A percentile compares a stretch with the other conserved stretches of the same genome.
Conservation (phyloP, 2,797 vertebrate genomes). For the Sparus aurata region DNA sequence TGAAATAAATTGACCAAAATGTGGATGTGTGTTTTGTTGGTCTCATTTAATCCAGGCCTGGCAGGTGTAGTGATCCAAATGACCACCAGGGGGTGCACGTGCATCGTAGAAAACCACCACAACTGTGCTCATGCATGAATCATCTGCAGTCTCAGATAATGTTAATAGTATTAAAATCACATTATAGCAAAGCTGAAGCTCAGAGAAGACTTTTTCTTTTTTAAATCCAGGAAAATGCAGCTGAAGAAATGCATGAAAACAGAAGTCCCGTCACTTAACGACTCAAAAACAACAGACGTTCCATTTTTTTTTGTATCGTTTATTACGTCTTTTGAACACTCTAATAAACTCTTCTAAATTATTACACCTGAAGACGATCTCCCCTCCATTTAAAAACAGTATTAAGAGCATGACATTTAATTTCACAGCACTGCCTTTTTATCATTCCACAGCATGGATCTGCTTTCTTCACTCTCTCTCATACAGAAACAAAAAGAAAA, state of each 20-base stretch:
- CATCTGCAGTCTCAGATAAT: background rate
- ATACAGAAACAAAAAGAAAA: conserved; percentile 43
- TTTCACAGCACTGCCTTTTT: conserved; percentile 85
- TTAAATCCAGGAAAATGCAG: background rate
- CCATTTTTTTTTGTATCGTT: conserved; percentile 74
- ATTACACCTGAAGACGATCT: conserved; percentile 83
- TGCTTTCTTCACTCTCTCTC: conserved; percentile 57
- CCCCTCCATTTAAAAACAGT: conserved; percentile 81
- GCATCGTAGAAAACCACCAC: conserved; percentile 1
- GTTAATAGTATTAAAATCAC: conserved; percentile 2
- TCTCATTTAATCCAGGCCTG: background rate
- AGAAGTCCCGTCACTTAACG: background rate
- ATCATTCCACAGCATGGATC: conserved; percentile 74
- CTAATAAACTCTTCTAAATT: conserved; percentile 85
- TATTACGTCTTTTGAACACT: conserved; percentile 85
- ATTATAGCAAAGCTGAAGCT: background rate
- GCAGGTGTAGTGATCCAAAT: conserved; percentile 24
- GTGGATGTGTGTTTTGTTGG: background rate
- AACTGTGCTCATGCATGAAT: background rate
- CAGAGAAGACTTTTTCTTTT: background rate
- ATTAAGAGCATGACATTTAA: conserved; percentile 84
- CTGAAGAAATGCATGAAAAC: background rate
- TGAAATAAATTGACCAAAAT: conserved; percentile 65
- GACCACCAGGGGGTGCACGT: conserved; percentile 57
- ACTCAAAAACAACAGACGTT: conserved; percentile 34